A percentile compares a stretch with the other conserved stretches of the same genome.
These are phyloP conservation scores for Cataglyphis altisquamis DNA, from an alignment of 2,888 invertebrate species.

Conservation along the genomic window DNA sequence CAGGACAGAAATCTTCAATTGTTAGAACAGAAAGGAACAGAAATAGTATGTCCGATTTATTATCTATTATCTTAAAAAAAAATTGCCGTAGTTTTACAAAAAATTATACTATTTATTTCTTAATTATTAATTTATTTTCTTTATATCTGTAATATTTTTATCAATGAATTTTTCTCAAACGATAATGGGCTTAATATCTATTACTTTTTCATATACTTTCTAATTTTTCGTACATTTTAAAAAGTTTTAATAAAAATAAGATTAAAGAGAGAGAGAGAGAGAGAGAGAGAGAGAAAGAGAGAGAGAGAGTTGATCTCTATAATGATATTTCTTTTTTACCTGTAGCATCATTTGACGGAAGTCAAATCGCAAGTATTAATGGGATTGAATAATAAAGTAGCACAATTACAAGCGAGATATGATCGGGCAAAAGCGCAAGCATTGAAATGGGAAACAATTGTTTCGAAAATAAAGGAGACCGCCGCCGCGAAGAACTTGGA, in stretches of 20 bases:
- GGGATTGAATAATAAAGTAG: conserved; percentile 89
- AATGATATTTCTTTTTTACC: conserved; percentile 16
- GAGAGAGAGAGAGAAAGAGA: background rate
- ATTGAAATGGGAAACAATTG: conserved; percentile 89
- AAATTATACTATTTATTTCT: background rate
- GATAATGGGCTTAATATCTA: background rate
- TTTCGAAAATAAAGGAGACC: conserved; percentile 88
- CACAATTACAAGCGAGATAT: conserved; percentile 88
- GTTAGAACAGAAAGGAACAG: conserved; percentile 88
- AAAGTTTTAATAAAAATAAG: background rate
- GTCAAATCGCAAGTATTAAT: conserved; percentile 89
- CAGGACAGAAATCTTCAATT: conserved; percentile 88
- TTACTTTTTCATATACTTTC: background rate
- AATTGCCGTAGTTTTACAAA: background rate
- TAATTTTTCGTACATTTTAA: background rate
- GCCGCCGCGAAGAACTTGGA: conserved; percentile 88
- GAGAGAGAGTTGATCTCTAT: background rate
- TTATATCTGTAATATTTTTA: background rate
- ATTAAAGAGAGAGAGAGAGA: background rate
- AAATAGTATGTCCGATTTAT: conserved; percentile 85
- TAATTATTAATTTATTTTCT: conserved; percentile 2
- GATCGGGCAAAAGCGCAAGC: conserved; percentile 88
- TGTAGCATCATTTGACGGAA: conserved; percentile 87
- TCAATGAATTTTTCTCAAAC: background rate
- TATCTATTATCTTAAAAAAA: background rate